Evolutionary conservation across 2,888 invertebrate genomes (phyloP), one percentile per base, ranked within the genome.

Genomic region (Epinotia bilunana): DNA sequence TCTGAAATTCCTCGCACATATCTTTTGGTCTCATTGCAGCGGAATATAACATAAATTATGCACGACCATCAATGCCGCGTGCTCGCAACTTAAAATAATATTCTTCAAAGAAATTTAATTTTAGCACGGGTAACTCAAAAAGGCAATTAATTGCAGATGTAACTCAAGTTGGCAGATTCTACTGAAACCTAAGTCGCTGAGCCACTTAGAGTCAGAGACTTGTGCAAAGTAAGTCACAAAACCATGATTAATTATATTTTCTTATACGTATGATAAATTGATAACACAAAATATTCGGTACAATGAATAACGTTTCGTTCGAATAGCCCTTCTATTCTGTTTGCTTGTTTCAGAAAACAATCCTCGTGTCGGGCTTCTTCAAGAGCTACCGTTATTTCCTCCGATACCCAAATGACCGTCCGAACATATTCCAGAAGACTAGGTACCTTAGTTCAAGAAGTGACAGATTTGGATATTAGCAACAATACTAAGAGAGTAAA

Each of bases 361-460:
- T 70, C 78, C 7, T 63, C 77, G 13, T 72, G 69, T 6, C 72
- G 73, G 55, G 77, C 77, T 62, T 76, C 78, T 72, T 82, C 82
- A 23, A 83, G 78, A 57, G 61, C 76, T 7, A 80, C 81, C 5
- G 53, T 77, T 16, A 6, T 62, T n/a, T 81, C 80, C 68, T 77
- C 71, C 7, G 78, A 79, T 62, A 55, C 77, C 33, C 57, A 76
- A 78, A 49, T 20, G 28, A 67, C 76, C 60, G 16, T 9, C n/a
- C 28, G 33, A 33, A 58, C 4, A 23, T 39, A 43, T 20, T 23
- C 60, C 6, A 23, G 28, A 12, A 46, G n/a, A 28, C 46, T 12
- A 46, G 58, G 46, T n/a, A 1, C 58, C n/a, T 0, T 58, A 4
- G 23, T 69, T 28, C 18, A 58, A 60, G 46, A 60, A 28, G 46